These are phyloP conservation scores for Gallinago media DNA, from an alignment of 2,113 vertebrate species.

Conservation along the genomic window DNA sequence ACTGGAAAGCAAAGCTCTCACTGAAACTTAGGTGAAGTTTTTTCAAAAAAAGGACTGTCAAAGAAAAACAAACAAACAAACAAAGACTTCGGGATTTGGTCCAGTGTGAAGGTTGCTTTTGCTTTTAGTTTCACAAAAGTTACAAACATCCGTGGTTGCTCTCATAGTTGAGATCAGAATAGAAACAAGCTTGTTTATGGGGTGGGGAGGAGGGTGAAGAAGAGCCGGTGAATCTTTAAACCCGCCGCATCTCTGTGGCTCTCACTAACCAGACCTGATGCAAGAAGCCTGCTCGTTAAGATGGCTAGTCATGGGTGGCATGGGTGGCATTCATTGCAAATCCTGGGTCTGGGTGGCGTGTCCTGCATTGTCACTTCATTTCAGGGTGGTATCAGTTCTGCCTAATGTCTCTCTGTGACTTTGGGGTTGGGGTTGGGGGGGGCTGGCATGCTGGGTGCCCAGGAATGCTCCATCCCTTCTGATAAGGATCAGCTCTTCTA, in stretches of 20 bases:
- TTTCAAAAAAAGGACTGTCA: neutral
- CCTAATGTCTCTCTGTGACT: neutral
- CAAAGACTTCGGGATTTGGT: neutral
- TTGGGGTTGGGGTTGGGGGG: too few relatives aligned
- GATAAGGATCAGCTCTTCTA: too few relatives aligned
- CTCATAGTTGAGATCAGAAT: neutral
- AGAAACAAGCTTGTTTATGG: neutral
- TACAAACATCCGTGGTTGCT: neutral
- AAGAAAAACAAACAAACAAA: neutral
- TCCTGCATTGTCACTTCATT: neutral
- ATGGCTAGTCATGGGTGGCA: neutral
- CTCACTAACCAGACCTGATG: neutral
- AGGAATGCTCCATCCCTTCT: fast-evolving
- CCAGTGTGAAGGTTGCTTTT: neutral
- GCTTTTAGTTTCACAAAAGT: neutral
- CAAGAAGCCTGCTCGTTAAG: neutral
- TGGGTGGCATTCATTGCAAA: neutral
- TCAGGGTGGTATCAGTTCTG: neutral
- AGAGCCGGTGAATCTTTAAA: neutral
- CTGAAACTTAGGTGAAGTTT: neutral
- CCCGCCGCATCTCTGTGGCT: neutral
- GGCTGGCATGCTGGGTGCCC: neutral
- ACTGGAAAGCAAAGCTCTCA: neutral
- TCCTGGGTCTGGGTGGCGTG: fast-evolving
- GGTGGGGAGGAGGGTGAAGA: neutral